Evolutionary conservation across 2,888 invertebrate species (phyloP), one percentile per base, ranked within the genome.

Genomic region (Standfussiana lucernea): DNA sequence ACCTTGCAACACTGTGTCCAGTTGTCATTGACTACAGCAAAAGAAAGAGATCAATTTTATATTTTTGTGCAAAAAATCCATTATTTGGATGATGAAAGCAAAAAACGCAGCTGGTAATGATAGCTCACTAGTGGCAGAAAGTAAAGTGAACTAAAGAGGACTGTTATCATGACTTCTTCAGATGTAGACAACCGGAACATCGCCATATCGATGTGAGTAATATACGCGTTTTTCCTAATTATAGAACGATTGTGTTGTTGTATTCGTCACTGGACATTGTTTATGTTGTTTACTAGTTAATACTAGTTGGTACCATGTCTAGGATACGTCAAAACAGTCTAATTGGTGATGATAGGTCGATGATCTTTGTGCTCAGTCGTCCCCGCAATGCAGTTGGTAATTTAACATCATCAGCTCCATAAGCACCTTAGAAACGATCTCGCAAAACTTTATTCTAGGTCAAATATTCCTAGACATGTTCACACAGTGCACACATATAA

Each of bases 171-270:
- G 96, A 95, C 94, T 93, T 94, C 96, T 86, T 95, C 96, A 71
- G 96, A 96, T 91, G 90, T 96, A 89, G 96, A 96, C 85, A 96
- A 92, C 92, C 96, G 96, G 83, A 96, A 95, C 91, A 94, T 96
- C 89, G 93, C 95, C 89, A 90, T 96, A 92, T 95, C 96, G 90
- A 96, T 96, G 96, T 96, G 90, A 95, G 96, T 95, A 91, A 86
- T 91, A 90, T 90, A 91, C 91, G 91, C 90, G 90, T 93, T 92
- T 93, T 90, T 89, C 90, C 93, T 93, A 93, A 93, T 89, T 93
- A 92, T 92, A 94, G 94, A 90, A 90, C 85, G 86, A 90, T 89
- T 88, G 90, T 90, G 88, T 89, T 91, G 86, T 90, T 92, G 88
- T 90, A 87, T 79, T 90, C 87, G 85, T 91, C 87, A 86, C 85